A percentile compares a stretch with the other conserved stretches of the same genome.
Conservation (phyloP, 2,888 invertebrate species). For the Sialis lutaria region DNA sequence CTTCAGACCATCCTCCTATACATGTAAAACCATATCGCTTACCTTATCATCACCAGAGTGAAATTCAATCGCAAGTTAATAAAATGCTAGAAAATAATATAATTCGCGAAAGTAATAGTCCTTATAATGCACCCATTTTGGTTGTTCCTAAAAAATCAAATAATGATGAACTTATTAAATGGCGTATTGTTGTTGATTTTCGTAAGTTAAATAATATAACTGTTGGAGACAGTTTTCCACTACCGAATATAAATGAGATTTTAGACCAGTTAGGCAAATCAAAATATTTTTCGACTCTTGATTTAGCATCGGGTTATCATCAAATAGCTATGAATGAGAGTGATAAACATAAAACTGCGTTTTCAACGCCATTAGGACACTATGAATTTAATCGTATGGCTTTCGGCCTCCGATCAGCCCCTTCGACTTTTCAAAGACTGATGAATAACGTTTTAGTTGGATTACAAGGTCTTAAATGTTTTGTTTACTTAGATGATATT, state of each 20-base stretch:
- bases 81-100: slow-evolving; percentile 16
- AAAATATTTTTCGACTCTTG: slow-evolving; percentile 20
- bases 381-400: slow-evolving; percentile 19
- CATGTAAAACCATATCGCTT: slow-evolving; percentile 19
- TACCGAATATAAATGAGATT: slow-evolving; percentile 20
- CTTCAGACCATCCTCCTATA: slow-evolving; percentile 13
- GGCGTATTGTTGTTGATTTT: slow-evolving; percentile 21
- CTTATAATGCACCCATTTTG: slow-evolving; percentile 12
- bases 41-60: slow-evolving; percentile 17
- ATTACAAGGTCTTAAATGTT: slow-evolving; percentile 15
- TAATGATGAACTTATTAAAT: slow-evolving; percentile 14
- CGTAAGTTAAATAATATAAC: slow-evolving; percentile 21
- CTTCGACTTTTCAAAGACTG: slow-evolving; percentile 21
- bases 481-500: slow-evolving; percentile 19
- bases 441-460: slow-evolving; percentile 20
- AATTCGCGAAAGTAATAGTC: slow-evolving; percentile 12
- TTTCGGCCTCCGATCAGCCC: slow-evolving; percentile 23
- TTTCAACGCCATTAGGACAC: slow-evolving; percentile 17
- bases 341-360: slow-evolving; percentile 20
- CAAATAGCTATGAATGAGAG: slow-evolving; percentile 17
- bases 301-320: slow-evolving; percentile 21
- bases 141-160: slow-evolving; percentile 17
- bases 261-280: slow-evolving; percentile 20
- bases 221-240: slow-evolving; percentile 17
- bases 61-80: slow-evolving; percentile 17